A percentile compares a stretch with the other conserved stretches of the same genome.
Conservation (phyloP, 2,888 invertebrate species). For the Noctua comes region DNA sequence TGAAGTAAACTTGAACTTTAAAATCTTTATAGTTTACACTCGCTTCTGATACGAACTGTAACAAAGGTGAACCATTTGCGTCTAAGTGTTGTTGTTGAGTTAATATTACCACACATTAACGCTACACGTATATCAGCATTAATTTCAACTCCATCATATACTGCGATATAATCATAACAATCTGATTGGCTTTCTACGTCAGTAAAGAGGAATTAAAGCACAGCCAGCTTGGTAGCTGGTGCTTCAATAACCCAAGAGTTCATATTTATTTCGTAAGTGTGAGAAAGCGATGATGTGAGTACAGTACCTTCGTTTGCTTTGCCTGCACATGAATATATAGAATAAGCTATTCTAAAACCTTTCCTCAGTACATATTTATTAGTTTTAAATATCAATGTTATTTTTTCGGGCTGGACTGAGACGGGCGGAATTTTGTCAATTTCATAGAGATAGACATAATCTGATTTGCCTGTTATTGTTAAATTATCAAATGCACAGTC, state of each 20-base stretch:
- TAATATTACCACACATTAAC: slow-evolving; percentile 92
- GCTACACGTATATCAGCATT: slow-evolving; percentile 86
- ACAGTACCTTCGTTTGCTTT: slow-evolving; percentile 90
- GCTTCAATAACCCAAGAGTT: slow-evolving; percentile 95
- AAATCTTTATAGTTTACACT: slow-evolving; percentile 89
- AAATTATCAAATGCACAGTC: no score
- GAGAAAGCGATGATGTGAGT: slow-evolving; percentile 87
- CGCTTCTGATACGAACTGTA: slow-evolving; percentile 87
- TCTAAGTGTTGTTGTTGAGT: slow-evolving; percentile 89
- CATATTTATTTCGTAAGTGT: slow-evolving; percentile 87
- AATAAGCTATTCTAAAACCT: slow-evolving; percentile 92
- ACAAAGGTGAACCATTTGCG: slow-evolving; percentile 89
- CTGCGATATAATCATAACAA: slow-evolving; percentile 91
- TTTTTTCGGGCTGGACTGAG: no score
- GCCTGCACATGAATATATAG: slow-evolving; percentile 93
- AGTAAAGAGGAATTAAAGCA: slow-evolving; percentile 91
- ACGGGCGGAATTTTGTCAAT: no score
- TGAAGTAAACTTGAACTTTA: slow-evolving; percentile 91
- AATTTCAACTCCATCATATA: slow-evolving; percentile 88
- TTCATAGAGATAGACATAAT: no score
- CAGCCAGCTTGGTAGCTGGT: slow-evolving; percentile 91
- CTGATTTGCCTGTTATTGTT: no score
- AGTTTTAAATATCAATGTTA: no score
- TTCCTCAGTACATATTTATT: slow-evolving; percentile 86
- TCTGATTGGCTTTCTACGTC: slow-evolving; percentile 85